phyloP scores from a whole-genome alignment of 2,888 invertebrate genomes.

The Drosophila paucipuncta region DNA sequence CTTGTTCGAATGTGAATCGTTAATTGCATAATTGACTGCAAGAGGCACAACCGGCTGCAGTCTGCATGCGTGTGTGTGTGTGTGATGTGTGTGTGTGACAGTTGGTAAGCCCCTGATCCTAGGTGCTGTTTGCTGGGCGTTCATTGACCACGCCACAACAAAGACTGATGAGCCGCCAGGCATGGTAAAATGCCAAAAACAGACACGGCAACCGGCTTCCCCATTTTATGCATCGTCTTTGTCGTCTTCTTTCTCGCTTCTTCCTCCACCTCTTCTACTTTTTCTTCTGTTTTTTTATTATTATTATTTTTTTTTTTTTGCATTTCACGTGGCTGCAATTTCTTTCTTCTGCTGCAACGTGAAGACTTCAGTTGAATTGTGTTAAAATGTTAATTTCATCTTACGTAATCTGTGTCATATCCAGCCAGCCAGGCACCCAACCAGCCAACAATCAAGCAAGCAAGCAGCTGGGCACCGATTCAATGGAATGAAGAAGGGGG shows the following conservation, averaged over 20 bases:
- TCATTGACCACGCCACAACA: constrained; percentile 62
- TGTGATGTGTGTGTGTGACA: constrained; percentile 6
- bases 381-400: constrained; percentile 80
- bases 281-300: not conserved
- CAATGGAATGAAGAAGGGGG: not conserved
- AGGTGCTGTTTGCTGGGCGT: constrained; percentile 31
- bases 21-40: constrained; percentile 80
- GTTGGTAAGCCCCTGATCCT: constrained; percentile 40
- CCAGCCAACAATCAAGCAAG: not conserved
- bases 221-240: constrained; percentile 41
- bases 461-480: constrained; percentile 25
- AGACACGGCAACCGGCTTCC: constrained; percentile 32
- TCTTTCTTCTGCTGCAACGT: constrained; percentile 42
- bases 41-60: constrained; percentile 54
- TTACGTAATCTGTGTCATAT: constrained; percentile 82
- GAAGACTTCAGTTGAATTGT: constrained; percentile 70
- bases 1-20: constrained; percentile 66
- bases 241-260: not conserved
- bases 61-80: not conserved
- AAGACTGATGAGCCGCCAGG: constrained; percentile 65
- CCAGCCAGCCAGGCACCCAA: constrained; percentile 45
- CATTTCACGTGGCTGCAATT: constrained; percentile 23
- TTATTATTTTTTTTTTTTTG: constrained; percentile 7
- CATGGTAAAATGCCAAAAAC: constrained; percentile 43
- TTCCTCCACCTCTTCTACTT: not conserved